Evolutionary conservation across 2,888 invertebrate species (phyloP), one percentile per base, ranked within the genome.

Genomic region (Rhodophaea formosa): DNA sequence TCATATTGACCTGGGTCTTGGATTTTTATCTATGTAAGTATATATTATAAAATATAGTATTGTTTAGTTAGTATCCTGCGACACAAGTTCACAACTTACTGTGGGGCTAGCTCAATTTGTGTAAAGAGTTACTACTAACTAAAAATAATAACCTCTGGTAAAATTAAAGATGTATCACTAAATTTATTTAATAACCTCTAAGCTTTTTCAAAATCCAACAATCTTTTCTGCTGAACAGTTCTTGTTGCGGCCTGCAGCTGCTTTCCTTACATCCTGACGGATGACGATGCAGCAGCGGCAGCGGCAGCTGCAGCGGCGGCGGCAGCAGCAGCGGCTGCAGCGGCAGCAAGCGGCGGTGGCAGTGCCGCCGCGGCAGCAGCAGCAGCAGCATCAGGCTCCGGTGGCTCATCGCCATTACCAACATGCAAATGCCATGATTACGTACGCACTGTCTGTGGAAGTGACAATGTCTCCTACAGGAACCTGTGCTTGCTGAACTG

Each of bases 401-500:
- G 39, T 5, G 8, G 3, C 39, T 39, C 39, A 12, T n/a, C 39
- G 12, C 6, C 1, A 10, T 1, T 6, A n/a, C n/a, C 39, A 39
- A 39, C n/a, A 10, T 39, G 39, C 39, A 23, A 1, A 16, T 46
- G 46, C 29, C 12, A 23, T 23, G 17, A 46, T 7, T 3, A 17
- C 7, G 12, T 46, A 17, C 12, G 8, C 8, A 1, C 77, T 0
- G 77, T 82, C 0, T 83, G 81, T 46, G 76, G 79, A 2, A 62
- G 71, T 3, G 72, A 79, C n/a, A 68, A 59, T 3, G 67, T 59
- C n/a, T 77, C 79, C 0, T 82, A 82, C 59, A 62, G 55, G 15
- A 82, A 80, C 55, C 58, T 68, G 0, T 83, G 83, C 56, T 7
- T 68, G 7, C 57, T 80, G 35, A 62, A 74, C 49, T 82, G 79